Conservation (phyloP, 2,888 invertebrate genomes). For the Eudasyphora cyanicolor region DNA sequence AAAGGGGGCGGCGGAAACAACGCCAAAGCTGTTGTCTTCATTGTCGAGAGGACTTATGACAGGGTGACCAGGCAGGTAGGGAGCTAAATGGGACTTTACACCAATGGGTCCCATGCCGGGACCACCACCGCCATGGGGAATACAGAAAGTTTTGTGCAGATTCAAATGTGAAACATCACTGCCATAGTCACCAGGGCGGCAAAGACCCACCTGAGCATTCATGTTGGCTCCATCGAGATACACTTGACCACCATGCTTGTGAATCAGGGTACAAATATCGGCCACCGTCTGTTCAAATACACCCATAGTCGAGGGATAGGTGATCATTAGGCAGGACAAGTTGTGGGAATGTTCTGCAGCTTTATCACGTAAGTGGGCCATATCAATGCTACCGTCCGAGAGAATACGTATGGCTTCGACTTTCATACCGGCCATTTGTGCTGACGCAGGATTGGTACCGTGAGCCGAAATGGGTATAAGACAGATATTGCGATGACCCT, state of each 20-base stretch:
- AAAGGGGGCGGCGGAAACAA: slow-evolving; percentile 97
- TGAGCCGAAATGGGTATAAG: slow-evolving; percentile 99
- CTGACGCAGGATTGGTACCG: slow-evolving; percentile 99
- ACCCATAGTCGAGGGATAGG: slow-evolving; percentile 99
- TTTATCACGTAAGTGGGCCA: slow-evolving; percentile 91
- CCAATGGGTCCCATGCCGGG: slow-evolving; percentile 99
- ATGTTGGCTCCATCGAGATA: slow-evolving; percentile 99
- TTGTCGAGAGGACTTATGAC: slow-evolving; percentile 87
- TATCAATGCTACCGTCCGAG: slow-evolving; percentile 94
- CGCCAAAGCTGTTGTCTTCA: slow-evolving; percentile 87
- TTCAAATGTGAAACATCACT: slow-evolving; percentile 99
- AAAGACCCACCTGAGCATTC: slow-evolving; percentile 99
- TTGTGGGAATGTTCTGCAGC: slow-evolving; percentile 88
- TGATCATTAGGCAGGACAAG: slow-evolving; percentile 98
- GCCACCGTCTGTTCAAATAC: slow-evolving; percentile 97
- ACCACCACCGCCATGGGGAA: slow-evolving; percentile 99
- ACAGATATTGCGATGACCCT: slow-evolving; percentile 93
- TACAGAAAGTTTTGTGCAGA: slow-evolving; percentile 99
- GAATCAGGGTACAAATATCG: slow-evolving; percentile 95
- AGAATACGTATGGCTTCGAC: slow-evolving; percentile 93
- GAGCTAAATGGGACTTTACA: slow-evolving; percentile 96
- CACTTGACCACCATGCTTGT: slow-evolving; percentile 97
- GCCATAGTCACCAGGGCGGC: slow-evolving; percentile 98
- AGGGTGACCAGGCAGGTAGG: slow-evolving; percentile 97
- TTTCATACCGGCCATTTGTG: slow-evolving; percentile 99